Conservation (phyloP, 2,888 invertebrate genomes). For the Maniola hyperantus region DNA sequence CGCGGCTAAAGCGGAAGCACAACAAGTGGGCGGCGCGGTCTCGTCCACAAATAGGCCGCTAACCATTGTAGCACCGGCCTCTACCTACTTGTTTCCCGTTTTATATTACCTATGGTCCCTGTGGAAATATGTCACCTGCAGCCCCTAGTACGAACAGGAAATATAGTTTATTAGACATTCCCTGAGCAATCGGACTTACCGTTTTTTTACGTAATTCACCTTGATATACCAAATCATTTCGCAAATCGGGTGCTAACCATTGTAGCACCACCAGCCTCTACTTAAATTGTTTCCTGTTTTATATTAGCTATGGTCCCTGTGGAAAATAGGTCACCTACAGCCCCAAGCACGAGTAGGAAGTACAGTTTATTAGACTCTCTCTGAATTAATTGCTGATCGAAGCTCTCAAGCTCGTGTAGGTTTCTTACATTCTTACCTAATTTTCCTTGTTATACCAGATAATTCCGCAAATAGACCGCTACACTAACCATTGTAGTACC, state of each 20-base stretch:
- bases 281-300: conserved; percentile 54
- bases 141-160: not conserved
- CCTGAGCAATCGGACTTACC: too few species aligned
- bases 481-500: too few species aligned
- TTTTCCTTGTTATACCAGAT: too few species aligned
- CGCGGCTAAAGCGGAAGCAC: conserved; percentile 61
- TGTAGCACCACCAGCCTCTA: conserved; percentile 49
- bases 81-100: conserved; percentile 53
- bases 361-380: too few species aligned
- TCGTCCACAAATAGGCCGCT: conserved; percentile 73
- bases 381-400: too few species aligned
- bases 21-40: conserved; percentile 72
- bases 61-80: conserved; percentile 56
- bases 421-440: too few species aligned
- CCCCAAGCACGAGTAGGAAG: too few species aligned
- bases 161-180: not conserved
- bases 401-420: too few species aligned
- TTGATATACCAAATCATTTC: conserved; percentile 26
- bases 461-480: too few species aligned
- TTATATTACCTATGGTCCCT: conserved; percentile 52
- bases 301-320: conserved; percentile 49
- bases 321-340: too few species aligned
- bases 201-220: not conserved
- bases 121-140: conserved; percentile 31
- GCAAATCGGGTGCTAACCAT: conserved; percentile 73